Base-by-base conservation (phyloP, 2,888 invertebrate species). In the Siphonodentalium dalli region DNA sequence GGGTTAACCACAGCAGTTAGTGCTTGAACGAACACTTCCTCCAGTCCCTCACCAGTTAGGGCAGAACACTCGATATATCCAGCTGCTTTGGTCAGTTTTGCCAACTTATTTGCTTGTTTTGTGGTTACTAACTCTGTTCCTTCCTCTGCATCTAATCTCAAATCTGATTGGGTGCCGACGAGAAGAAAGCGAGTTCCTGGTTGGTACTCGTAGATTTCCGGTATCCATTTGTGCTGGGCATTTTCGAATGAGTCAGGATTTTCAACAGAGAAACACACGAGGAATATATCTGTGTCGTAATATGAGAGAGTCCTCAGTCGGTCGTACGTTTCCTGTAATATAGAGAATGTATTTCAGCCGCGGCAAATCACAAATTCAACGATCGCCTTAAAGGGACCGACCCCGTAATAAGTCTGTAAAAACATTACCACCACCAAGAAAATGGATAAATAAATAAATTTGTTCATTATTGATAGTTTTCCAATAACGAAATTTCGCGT, bases 131-230 rank as follows among this genome's bases (percentile, higher is more conserved):
- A 48, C 20, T 51, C 52, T 11, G 59, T 61, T 18, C 57, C 45
- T 28, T 63, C 63, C 8, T 55, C 57, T 1, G 56, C 44, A 3
- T 59, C 57, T 7, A 62, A 66, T 15, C 75, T 57, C 20, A 72
- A 52, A 41, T 75, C 75, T 9, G 64, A 57, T 42, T 75, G 73
- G 11, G 75, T 75, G 5, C 75, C 75, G 1, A 75, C 73, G 1
- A 75, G 57, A 40, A 75, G 63, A 51, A 70, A 69, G 6, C 71
- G 71, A 3, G 71, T 69, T 39, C 65, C 58, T 2, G 75, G 75
- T 24, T 66, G 60, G 54, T 67, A 74, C 18, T 70, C 63, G 43
- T 66, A 65, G 20, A 74, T 64, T 60, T 74, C 75, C 21, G 70
- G 68, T 13, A 74, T 51, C 75, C 75, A 75, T 55, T 68, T 68